Evolutionary conservation across 2,113 vertebrate species (phyloP), one percentile per base, ranked within the genome.

Genomic region (Ptilonorhynchus violaceus): DNA sequence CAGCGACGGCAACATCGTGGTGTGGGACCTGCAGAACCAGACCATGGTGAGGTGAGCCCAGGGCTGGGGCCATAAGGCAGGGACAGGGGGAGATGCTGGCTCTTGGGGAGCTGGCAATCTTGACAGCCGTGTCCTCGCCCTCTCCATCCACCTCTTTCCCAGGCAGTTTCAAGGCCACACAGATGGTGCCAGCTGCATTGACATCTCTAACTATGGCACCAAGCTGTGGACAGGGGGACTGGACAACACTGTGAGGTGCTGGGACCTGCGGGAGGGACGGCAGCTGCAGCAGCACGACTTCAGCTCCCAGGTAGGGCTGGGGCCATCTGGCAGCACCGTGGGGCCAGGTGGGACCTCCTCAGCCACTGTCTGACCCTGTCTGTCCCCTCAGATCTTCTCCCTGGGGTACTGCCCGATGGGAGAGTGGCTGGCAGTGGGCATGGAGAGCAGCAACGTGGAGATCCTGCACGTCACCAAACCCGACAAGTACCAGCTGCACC

Each of bases 1-100:
- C 98, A 98, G 98, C 8, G 98, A 98, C 24, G 98, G 98, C 59
- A 99, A 98, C 97, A 99, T 99, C 41, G 98, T 98, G 24, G 98
- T 99, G 68, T 99, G 98, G 98, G 98, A 99, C 96, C 97, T 99
- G 81, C 98, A 98, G 96, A 98, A 98, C 46, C 46, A 69, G 66
- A 50, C 46, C 2, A 4, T 68, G 66, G 66, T 68, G 3, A 68
- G 66, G 66, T 68, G n/a, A 49, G 46, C 13, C 17, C 4, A 23
- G 44, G 33, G 35, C 5, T 1, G 31, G 70, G 30, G 47, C 27
- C 23, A 3, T 14, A 17, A 31, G 33, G 10, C 31, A 44, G 19
- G 50, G 27, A 14, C 20, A n/a, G 44, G 35, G n/a, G 30, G 21
- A 24, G 69, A 10, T 55, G 50, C 30, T 42, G 69, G 15, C 11